Evolutionary conservation across 2,888 invertebrate species (phyloP).

Genomic region (Drosophila paracracens): DNA sequence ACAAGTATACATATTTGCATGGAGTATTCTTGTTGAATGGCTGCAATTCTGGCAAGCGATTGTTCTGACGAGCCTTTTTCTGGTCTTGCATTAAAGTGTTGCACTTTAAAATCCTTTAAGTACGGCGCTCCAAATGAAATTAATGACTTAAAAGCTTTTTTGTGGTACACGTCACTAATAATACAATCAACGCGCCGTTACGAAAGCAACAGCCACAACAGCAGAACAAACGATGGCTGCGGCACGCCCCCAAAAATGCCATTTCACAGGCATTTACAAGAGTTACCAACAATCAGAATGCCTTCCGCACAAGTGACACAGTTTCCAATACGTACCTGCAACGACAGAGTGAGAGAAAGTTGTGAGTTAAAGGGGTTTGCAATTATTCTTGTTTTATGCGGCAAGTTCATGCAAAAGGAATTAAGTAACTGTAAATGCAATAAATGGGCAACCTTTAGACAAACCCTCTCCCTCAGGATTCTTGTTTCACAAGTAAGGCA

Average conservation of each 20-base stretch:
- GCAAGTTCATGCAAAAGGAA: constrained; percentile 77
- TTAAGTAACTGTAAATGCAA: constrained; percentile 76
- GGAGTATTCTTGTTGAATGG: not conserved
- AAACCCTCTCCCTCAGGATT: not conserved
- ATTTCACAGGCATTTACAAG: constrained; percentile 58
- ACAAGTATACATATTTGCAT: not conserved
- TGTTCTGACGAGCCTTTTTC: constrained; percentile 1
- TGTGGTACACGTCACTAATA: constrained; percentile 80
- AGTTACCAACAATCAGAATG: constrained; percentile 63
- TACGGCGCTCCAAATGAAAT: constrained; percentile 62
- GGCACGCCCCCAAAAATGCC: constrained; percentile 39
- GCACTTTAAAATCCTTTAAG: constrained; percentile 77
- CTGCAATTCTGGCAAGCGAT: constrained; percentile 26
- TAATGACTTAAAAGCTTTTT: constrained; percentile 83
- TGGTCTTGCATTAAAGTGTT: constrained; percentile 51
- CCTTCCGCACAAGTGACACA: constrained; percentile 49
- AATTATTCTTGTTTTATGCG: constrained; percentile 73
- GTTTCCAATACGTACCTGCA: constrained; percentile 48
- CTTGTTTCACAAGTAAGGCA: not conserved
- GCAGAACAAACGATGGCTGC: constrained; percentile 20
- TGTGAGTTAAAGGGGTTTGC: constrained; percentile 8
- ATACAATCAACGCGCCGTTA: constrained; percentile 71
- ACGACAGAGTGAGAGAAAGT: constrained; percentile 19
- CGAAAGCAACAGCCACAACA: constrained; percentile 28
- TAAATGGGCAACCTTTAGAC: constrained; percentile 55